Evolutionary conservation across 2,888 invertebrate genomes (phyloP), one percentile per base, ranked within the genome.

Genomic region (Drosophila antonietae): DNA sequence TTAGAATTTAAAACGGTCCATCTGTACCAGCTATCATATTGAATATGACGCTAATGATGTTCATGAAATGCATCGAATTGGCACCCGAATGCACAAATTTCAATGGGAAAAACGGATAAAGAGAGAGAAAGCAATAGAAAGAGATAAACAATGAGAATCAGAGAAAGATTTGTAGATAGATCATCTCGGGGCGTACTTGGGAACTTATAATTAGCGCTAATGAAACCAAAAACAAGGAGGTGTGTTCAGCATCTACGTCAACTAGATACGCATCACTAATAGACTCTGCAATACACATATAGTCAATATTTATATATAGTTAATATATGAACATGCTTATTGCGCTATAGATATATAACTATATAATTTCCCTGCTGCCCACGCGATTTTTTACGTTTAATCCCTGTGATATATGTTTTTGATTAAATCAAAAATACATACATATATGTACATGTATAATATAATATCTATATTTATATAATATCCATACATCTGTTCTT

Each of bases 41-140:
- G 61, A 71, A 81, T 76, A 67, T 84, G 83, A 83, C 76, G 75
- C 73, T 86, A 83, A 86, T 86, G 68, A 76, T 75, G 73, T 62
- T 80, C 75, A 69, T 86, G 83, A 85, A 85, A 82, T 65, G 69
- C 51, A 62, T 46, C 61, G 70, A 76, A 71, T 69, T 78, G 78
- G 63, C 81, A 86, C 51, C 53, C 52, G 69, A 82, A 65, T 77
- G 62, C 43, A 66, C 31, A 63, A 43, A 33, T 43, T 49, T 28
- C 37, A 47, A 35, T 51, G 43, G 28, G 12, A 44, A 43, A 43
- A 71, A 52, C 59, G 28, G 44, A 64, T 7, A 35, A 31, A 46
- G 41, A 8, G 12, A 41, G 10, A 52, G 18, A 3, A 4, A 39
- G 6, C 12, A 2, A 58, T 8, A 15, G 20, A 33, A 15, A 10